Base-by-base conservation (phyloP, 2,888 invertebrate genomes). In the Lithodes maja region DNA sequence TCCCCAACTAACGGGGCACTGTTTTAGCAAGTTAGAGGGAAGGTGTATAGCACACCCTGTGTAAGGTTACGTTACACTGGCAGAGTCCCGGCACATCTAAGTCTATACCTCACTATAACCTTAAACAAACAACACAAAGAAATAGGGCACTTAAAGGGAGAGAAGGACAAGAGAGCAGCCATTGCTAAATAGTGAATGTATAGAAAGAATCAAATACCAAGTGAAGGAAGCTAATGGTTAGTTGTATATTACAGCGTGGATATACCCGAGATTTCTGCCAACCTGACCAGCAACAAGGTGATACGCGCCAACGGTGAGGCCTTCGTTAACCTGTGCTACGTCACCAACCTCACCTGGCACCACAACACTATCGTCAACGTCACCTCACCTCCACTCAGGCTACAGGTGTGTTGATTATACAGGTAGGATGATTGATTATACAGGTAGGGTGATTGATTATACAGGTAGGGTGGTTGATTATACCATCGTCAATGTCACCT, bases 251-350 rank as follows among this genome's bases (percentile, higher is more conserved):
- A n/a, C 71, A 71, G 71, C 12, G 33, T 3, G 54, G 75, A 75
- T n/a, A 12, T 77, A 77, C 49, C 17, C 2, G 50, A 54, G 2
- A 74, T 54, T 3, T 50, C 69, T 50, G 84, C 77, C 2, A 33
- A 12, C 75, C 33, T 84, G 54, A 54, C 75, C 2, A 49, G 61
- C 15, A 84, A 84, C 55, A 75, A 5, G 1, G 9, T 84, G n/a
- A 74, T 77, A 1, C 15, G 2, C 1, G 75, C 75, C 54, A 75
- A 77, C 77, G 84, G 84, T 0, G 17, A 75, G 2, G 84, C 84
- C 77, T 84, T 84, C 54, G 55, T 54, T 55, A 17, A 77, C n/a
- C 75, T 84, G 49, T 84, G 84, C 61, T 71, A 15, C 1, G 15
- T 84, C 9, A 71, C n/a, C 77, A 33, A 49, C 2, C 33, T 84